Base-by-base conservation (phyloP, 2,797 vertebrate genomes). In the Carduelis carduelis region DNA sequence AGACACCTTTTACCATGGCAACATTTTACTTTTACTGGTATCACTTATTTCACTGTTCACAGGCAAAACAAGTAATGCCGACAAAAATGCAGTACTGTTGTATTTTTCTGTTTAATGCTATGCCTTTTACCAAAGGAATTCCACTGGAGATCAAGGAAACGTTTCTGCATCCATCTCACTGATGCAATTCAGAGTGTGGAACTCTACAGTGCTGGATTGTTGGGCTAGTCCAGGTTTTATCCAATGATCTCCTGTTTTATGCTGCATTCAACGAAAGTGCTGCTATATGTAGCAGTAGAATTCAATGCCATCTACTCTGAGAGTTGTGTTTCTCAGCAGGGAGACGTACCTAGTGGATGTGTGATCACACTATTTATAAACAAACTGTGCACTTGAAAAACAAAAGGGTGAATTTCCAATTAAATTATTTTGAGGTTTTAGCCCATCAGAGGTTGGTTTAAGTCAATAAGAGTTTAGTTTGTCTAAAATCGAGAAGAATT, bases 131-230 rank as follows among this genome's bases (percentile, higher is more conserved):
- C 5, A 74, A 57, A 70, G 15, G 21, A 81, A 14, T 10, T 43
- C 12, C 57, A 6, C 30, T 60, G 46, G 27, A 59, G 18, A 27
- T 34, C 0, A 0, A 44, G 26, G 18, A 78, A 78, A 47, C 2
- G 11, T 69, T 91, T 88, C 43, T 44, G 12, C 16, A 30, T 66
- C 46, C 4, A 16, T 59, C 19, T 56, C 19, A 23, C 32, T 69
- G n/a, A 26, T 78, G 23, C 32, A 76, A 10, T 64, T 91, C 24
- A 27, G 27, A 27, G 11, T 30, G 27, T 71, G 27, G 9, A 49
- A 83, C 0, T 0, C 26, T 64, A 20, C 15, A 69, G 12, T 32
- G 27, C 12, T 39, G 12, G 12, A 12, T 34, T 66, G 4, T 46
- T 86, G 26, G 24, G 11, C n/a, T 83, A 46, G 18, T 68, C 35